Base-by-base conservation (phyloP, 2,888 invertebrate genomes). In the Drosophila falleni region DNA sequence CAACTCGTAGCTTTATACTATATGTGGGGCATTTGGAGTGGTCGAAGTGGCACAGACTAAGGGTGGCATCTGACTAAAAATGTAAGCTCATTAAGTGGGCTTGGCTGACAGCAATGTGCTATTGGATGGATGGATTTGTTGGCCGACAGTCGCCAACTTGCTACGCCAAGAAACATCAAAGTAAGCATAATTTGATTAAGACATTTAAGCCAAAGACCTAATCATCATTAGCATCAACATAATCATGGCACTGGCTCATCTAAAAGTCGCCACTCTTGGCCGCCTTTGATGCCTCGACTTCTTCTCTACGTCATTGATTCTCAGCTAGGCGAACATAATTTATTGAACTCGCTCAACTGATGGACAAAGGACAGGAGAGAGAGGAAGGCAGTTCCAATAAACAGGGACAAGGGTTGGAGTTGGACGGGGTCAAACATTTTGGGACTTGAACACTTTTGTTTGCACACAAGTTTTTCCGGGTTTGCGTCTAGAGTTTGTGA, bases 121-220 rank as follows among this genome's bases (percentile, higher is more conserved):
- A 47, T n/a, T n/a, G n/a, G n/a, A n/a, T 56, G 53, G 62, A 64
- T 61, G 71, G 64, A 56, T 71, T 58, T 59, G 66, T 26, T 33
- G 19, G 50, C 8, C 66, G 42, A 59, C 67, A 56, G 62, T 37
- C 44, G 53, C 42, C 53, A 60, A 62, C 61, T 23, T 35, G 35
- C 58, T 16, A 62, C 71, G 74, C 60, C 46, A 49, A 23, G 71
- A 61, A 89, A 89, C 87, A 89, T 87, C 89, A 89, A 89, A 89
- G 89, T 89, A 89, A 88, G 89, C 89, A 87, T 89, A 89, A 89
- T 89, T 89, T 88, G 89, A 89, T 89, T 89, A 89, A 89, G 89
- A 87, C 88, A 88, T 89, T 89, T 89, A 86, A 88, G 87, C 80
- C 84, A 86, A 87, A 80, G 78, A 80, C 83, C 86, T 86, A 88